Conservation (phyloP, 2,888 invertebrate species). For the Epsilonema sp. region DNA sequence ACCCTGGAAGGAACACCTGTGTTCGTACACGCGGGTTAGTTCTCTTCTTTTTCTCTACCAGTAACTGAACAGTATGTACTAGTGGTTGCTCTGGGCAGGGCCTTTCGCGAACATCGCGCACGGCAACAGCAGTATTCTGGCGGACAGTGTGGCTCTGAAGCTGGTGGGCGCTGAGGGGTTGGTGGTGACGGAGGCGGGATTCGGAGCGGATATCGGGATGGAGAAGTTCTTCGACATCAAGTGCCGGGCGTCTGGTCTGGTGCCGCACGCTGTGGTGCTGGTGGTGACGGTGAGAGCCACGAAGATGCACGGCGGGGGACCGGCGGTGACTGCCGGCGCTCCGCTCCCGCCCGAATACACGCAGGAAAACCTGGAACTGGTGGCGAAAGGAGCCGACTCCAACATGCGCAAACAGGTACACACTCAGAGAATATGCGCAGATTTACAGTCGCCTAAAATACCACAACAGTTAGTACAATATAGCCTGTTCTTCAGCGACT, state of each 20-base stretch:
- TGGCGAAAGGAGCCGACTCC: conserved; percentile 56
- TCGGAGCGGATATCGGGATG: conserved; percentile 81
- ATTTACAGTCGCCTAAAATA: too few species aligned
- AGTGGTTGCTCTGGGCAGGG: too few species aligned
- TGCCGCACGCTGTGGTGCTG: conserved; percentile 69
- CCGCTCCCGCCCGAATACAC: conserved; percentile 62
- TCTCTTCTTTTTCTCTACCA: background rate
- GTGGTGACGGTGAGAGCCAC: conserved; percentile 81
- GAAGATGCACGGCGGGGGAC: conserved; percentile 98
- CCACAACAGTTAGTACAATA: too few species aligned
- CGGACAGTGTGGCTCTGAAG: conserved; percentile 78
- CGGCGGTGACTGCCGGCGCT: conserved; percentile 48
- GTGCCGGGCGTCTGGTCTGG: conserved; percentile 48
- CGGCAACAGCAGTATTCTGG: conserved; percentile 86
- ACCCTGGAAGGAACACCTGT: conserved; percentile 76
- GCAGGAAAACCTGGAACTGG: conserved; percentile 54
- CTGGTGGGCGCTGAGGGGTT: conserved; percentile 71
- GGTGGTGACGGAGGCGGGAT: conserved; percentile 92
- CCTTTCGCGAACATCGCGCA: conserved; percentile 99
- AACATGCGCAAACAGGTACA: conserved; percentile 56
- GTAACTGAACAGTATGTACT: too few species aligned
- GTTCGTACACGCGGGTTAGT: conserved; percentile 60
- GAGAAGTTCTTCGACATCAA: conserved; percentile 27
- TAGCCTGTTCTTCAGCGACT: too few species aligned
- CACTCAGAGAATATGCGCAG: too few species aligned